Base-by-base conservation (phyloP, 30 jellyfish, hydroid and myxozoan genomes). In the Aurelia sp. region DNA sequence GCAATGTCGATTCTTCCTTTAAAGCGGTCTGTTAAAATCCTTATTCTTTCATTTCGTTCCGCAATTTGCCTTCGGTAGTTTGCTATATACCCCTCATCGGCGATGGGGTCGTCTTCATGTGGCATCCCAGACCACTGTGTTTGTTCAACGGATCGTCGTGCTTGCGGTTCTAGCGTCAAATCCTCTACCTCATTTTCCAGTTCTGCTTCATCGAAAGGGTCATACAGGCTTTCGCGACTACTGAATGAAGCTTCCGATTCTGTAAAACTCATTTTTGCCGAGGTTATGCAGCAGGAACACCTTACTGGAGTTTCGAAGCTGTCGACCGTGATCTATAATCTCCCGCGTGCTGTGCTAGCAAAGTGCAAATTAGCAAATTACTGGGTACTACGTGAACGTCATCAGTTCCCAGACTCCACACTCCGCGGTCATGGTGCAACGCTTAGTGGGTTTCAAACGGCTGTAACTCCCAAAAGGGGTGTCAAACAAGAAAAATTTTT, bases 81-180 rank as follows among this genome's bases (percentile, higher is more conserved):
- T 0, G 15, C 31, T 7, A 13, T 18, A 11, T 18, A 59, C 2
- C 33, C 69, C 13, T 59, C 69, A 6, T 59, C 69, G 27, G 69
- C 33, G 33, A 59, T 0, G 6, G 69, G 69, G 33, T 59, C 69
- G 0, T 59, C 69, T 59, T 59, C 69, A 13, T 59, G 69, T 22
- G 69, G 69, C 27, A 59, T n/a, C 33, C 69, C 69, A 59, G 27
- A 59, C 69, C 69, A 59, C 33, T n/a, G 27, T 5, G 69, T 33
- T 59, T 33, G 33, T 59, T 8, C 33, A 59, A 18, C 33, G 55
- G 0, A 0, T 8, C 2, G 15, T 8, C 13, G 31, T 22, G 24
- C 13, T 11, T 59, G 27, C 69, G 31, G 12, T 59, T 18, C 69
- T 0, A 13, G 13, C 27, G 33, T 11, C 33, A 18, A n/a, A 59